Base-by-base conservation (phyloP, 2,888 invertebrate species). In the Drosophila putrida region DNA sequence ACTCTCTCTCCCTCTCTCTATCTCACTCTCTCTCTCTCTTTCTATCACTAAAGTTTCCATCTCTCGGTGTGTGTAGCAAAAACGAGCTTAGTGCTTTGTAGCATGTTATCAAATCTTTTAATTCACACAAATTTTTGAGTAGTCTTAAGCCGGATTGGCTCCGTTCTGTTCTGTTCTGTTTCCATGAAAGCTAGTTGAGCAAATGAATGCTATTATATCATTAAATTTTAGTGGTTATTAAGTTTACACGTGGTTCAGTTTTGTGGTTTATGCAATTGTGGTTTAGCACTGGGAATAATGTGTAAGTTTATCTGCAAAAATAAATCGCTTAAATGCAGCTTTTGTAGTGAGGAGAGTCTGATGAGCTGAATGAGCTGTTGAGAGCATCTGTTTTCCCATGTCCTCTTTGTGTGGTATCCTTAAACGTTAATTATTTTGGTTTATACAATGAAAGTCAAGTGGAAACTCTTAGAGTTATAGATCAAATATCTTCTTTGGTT, bases 61-160 rank as follows among this genome's bases (percentile, higher is more conserved):
- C 20, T 20, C 20, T 44, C 20, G 20, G 43, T 35, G 25, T 43
- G 38, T 6, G 10, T 35, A 25, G 28, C 38, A 25, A 55, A 58
- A 78, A 74, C 63, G 62, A 77, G 80, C 71, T 79, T 63, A 51
- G 78, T 50, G 55, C 55, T 68, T 58, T 72, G 65, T 49, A 39
- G 61, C 61, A 71, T 53, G 54, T 57, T 61, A 67, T 66, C 66
- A 71, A 88, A 88, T 79, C 75, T 75, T 66, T 88, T 88, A 88
- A 85, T 86, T 88, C 84, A 51, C 65, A 75, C 75, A 72, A 71
- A 86, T 79, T 77, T 77, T 69, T 58, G 27, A 72, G 36, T 57
- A 58, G 57, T 58, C 69, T 66, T 73, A 81, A 86, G 77, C 81
- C 81, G 69, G 86, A 84, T 83, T 86, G 66, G 6, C 59, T 50